Evolutionary conservation across 2,113 vertebrate genomes (phyloP).

Genomic region (Bos indicus): DNA sequence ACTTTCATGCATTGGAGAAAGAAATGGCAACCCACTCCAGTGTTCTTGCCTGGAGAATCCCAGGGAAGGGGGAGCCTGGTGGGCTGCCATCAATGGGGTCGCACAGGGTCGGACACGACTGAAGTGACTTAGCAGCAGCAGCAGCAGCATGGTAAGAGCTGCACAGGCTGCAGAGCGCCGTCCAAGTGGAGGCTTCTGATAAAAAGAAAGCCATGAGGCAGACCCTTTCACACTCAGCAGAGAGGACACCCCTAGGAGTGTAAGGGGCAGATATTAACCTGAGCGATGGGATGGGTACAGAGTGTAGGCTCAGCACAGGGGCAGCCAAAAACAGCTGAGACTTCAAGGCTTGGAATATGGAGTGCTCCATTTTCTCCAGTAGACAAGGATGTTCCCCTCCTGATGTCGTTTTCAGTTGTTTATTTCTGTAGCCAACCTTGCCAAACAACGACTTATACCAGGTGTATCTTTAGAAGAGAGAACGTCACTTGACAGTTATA

Average conservation of each 20-base stretch:
- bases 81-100: too few relatives aligned
- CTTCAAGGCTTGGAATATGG: not conserved
- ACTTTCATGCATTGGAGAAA: too few relatives aligned
- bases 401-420: accelerated
- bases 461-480: not conserved
- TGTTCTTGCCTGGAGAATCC: too few relatives aligned
- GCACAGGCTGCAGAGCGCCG: not conserved
- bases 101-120: too few relatives aligned
- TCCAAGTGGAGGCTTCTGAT: accelerated
- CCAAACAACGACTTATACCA: accelerated
- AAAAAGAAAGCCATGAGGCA: not conserved
- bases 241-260: too few relatives aligned
- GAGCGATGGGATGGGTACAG: not conserved
- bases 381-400: accelerated
- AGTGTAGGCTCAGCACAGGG: not conserved
- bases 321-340: not conserved
- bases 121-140: too few relatives aligned
- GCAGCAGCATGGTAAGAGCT: accelerated
- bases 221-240: not conserved
- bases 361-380: not conserved
- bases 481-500: not conserved
- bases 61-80: too few relatives aligned
- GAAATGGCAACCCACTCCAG: too few relatives aligned
- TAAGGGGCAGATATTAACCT: not conserved
- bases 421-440: accelerated